Evolutionary conservation across 2,113 vertebrate species (phyloP), one percentile per base, ranked within the genome.

Genomic region (Edolisoma coerulescens): DNA sequence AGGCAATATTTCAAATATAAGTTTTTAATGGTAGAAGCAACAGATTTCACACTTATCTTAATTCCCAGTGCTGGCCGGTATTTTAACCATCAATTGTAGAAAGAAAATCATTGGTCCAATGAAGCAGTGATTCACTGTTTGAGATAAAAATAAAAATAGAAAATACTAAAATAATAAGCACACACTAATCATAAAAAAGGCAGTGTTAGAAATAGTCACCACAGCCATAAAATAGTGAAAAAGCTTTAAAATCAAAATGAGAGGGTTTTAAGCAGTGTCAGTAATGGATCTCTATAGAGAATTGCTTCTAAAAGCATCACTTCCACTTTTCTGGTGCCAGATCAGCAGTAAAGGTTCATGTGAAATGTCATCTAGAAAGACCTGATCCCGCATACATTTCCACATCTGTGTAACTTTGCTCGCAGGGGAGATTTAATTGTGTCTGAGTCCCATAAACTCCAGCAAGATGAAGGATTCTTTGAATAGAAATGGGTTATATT

Each of bases 291-390:
- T 90, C 88, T 89, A 53, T 53, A 82, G 95, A 93, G 92, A 96
- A 95, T 84, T 96, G 80, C 92, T 92, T 90, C 95, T 96, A 96
- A 94, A 96, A 96, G 93, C 92, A 91, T 92, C 80, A 4, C 83
- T 96, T 89, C 87, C 77, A 89, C 90, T 93, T 87, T 94, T 75
- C 90, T 96, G 73, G 73, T 96, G 96, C 90, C 85, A 84, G 85
- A 95, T 95, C 95, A 97, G 85, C 93, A 84, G 86, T 89, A 92
- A 89, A 94, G 88, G 84, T 84, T 95, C 69, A 23, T 1, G 3
- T 84, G 89, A 93, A 96, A 87, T 94, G 93, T 96, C 92, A 90
- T 90, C 73, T 88, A 89, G 42, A 84, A 84, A 89, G 92, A 64
- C 93, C 96, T 94, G 96, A 90, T 95, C 90, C 86, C 4, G 44